Evolutionary conservation across 2,113 vertebrate genomes (phyloP).

Genomic region (Trematocara marginatum): DNA sequence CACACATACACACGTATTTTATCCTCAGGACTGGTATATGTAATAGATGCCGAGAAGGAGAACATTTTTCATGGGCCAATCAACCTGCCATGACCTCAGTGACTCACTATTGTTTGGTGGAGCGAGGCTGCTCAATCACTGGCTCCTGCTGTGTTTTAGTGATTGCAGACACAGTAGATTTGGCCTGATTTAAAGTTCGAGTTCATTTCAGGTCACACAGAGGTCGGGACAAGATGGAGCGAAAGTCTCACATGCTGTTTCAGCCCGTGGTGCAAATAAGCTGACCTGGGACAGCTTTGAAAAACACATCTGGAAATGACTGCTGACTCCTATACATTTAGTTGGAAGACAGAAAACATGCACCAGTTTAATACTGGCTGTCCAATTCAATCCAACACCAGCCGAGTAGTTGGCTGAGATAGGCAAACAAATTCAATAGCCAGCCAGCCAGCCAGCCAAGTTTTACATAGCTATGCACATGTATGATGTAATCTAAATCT

Average conservation of each 20-base stretch:
- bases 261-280: not conserved
- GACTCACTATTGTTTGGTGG: not conserved
- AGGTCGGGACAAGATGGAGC: not conserved
- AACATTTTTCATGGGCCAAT: not conserved
- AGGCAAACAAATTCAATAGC: not conserved
- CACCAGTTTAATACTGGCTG: not conserved
- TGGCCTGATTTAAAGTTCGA: not conserved
- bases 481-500: not conserved
- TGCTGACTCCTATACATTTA: not conserved
- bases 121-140: not conserved
- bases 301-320: not conserved
- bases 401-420: not conserved
- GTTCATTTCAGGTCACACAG: not conserved
- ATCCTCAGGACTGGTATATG: not conserved
- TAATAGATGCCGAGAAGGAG: not conserved
- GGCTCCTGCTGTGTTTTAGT: not conserved
- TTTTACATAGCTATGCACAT: not conserved
- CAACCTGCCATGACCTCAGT: not conserved
- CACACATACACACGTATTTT: not conserved
- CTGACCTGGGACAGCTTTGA: not conserved
- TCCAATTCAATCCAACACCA: not conserved
- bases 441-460: fast-evolving
- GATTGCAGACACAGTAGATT: not conserved
- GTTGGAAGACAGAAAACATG: not conserved
- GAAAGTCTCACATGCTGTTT: not conserved